Evolutionary conservation across 2,888 invertebrate genomes (phyloP).

Genomic region (Tipula unca): DNA sequence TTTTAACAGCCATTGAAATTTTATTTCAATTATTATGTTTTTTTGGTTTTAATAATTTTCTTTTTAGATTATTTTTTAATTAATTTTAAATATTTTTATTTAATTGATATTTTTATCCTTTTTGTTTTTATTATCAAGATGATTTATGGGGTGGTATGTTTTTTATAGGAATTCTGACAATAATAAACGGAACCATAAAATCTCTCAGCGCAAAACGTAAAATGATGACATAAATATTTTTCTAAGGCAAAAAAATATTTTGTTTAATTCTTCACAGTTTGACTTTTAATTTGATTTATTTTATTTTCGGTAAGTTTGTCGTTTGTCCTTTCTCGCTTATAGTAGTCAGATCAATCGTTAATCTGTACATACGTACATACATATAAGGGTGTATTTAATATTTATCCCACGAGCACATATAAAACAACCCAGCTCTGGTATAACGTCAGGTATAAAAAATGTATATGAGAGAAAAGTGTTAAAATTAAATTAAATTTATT

Average conservation of each 20-base stretch:
- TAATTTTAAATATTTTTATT: background rate
- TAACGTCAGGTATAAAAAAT: background rate
- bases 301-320: too few species aligned
- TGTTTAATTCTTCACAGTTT: background rate
- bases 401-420: too few species aligned
- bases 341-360: too few species aligned
- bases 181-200: background rate
- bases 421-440: too few species aligned
- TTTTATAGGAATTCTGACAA: background rate
- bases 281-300: background rate
- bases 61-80: background rate
- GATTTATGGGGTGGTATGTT: background rate
- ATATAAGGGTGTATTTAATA: too few species aligned
- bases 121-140: background rate
- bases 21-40: background rate
- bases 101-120: background rate
- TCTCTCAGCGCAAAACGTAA: background rate
- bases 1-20: background rate
- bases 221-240: background rate
- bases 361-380: too few species aligned
- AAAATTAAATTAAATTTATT: background rate
- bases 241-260: background rate
- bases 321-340: too few species aligned
- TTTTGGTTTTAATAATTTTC: background rate
- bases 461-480: background rate